These are phyloP conservation scores for Lithobates pipiens DNA, from an alignment of 2,797 vertebrate species.

Conservation along the genomic window DNA sequence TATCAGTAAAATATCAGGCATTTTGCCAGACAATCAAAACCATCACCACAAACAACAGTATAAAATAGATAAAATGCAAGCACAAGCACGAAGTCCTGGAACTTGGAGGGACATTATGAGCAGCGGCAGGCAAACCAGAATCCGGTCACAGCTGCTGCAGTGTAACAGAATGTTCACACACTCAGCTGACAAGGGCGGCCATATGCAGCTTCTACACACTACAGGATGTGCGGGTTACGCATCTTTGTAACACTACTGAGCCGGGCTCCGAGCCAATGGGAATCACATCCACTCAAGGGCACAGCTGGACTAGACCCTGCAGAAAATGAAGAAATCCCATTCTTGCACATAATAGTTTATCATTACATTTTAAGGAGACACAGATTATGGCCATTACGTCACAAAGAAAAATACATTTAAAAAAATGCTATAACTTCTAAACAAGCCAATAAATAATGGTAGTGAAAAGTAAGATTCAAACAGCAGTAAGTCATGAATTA, in stretches of 20 bases:
- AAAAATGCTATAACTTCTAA: too few relatives aligned
- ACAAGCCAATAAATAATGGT: too few relatives aligned
- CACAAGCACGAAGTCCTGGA: not conserved
- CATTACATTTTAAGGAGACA: not conserved
- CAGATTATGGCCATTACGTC: too few relatives aligned
- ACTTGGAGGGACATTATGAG: not conserved
- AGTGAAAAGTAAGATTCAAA: too few relatives aligned
- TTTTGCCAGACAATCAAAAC: too few relatives aligned
- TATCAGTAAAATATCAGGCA: too few relatives aligned
- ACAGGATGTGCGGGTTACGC: not conserved
- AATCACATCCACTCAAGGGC: not conserved
- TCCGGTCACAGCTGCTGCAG: too few relatives aligned
- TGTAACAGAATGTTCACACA: not conserved
- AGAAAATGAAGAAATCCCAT: not conserved
- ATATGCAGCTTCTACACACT: not conserved
- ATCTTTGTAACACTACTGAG: not conserved
- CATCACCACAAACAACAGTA: too few relatives aligned
- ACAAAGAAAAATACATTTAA: too few relatives aligned
- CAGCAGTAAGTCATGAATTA: too few relatives aligned
- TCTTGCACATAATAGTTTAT: not conserved
- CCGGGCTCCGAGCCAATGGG: not conserved
- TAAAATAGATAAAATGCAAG: too few relatives aligned
- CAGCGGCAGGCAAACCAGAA: not conserved
- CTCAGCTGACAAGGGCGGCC: not conserved
- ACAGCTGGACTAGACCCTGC: not conserved